A percentile compares a stretch with the other conserved stretches of the same genome.
These are phyloP conservation scores for Pseudorhombus dupliciocellatus DNA, from an alignment of 2,113 vertebrate species.

Conservation along the genomic window DNA sequence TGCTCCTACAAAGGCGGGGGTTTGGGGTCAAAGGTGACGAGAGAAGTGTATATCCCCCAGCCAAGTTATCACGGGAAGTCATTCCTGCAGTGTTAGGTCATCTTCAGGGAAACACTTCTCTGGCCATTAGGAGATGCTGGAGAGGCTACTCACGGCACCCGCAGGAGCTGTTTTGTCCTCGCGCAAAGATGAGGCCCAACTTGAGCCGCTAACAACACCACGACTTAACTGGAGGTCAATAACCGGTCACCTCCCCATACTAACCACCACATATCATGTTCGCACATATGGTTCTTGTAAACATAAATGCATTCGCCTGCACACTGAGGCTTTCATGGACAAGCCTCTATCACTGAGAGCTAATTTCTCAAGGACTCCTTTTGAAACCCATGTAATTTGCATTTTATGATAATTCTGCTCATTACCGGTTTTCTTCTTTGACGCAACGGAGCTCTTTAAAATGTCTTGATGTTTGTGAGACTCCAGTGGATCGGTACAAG, in stretches of 20 bases:
- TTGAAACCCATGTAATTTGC: conserved; percentile 17
- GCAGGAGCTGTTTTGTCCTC: conserved; percentile 51
- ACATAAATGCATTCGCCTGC: conserved; percentile 10
- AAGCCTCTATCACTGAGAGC: conserved; percentile 1
- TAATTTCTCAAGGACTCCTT: neutral
- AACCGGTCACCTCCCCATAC: conserved; percentile 16
- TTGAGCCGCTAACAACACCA: conserved; percentile 43
- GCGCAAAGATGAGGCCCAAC: conserved; percentile 33
- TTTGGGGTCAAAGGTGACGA: conserved; percentile 61
- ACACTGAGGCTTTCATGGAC: neutral
- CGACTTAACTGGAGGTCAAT: conserved; percentile 53
- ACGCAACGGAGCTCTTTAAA: conserved; percentile 7
- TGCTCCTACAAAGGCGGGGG: conserved; percentile 51
- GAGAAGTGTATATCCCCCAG: conserved; percentile 58
- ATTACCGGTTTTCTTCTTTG: conserved; percentile 13
- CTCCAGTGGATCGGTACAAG: neutral
- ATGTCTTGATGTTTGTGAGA: neutral
- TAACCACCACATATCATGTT: conserved; percentile 36
- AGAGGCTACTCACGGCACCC: conserved; percentile 45
- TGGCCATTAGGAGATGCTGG: conserved; percentile 36
- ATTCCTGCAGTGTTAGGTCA: conserved; percentile 69
- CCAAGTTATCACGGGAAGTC: conserved; percentile 52
- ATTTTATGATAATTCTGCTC: conserved; percentile 19
- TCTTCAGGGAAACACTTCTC: conserved; percentile 47
- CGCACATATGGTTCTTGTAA: conserved; percentile 41